phyloP scores from a whole-genome alignment of 2,113 vertebrate species.

The Todiramphus chloris region DNA sequence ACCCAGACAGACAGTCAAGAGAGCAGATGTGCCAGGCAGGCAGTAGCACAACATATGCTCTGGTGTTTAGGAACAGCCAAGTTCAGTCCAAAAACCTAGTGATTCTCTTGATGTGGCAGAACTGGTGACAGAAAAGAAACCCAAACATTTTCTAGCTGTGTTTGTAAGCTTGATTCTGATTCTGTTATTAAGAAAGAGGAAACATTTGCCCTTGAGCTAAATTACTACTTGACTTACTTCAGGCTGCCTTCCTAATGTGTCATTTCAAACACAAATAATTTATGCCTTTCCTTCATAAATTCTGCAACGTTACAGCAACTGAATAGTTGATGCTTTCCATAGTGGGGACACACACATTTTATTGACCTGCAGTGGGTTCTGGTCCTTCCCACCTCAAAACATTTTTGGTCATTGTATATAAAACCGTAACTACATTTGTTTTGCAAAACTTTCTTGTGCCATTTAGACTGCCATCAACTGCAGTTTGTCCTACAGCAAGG shows the following conservation, averaged over 20 bases:
- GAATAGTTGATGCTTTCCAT: background rate
- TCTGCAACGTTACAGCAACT: background rate
- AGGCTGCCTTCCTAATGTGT: background rate
- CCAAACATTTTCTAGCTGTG: background rate
- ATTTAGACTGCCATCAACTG: background rate
- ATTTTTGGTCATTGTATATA: background rate
- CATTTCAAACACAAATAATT: background rate
- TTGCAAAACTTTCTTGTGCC: background rate
- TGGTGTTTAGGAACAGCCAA: background rate
- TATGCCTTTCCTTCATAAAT: background rate
- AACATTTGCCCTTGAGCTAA: background rate
- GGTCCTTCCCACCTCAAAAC: background rate
- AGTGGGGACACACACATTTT: accelerated
- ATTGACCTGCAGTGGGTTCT: background rate
- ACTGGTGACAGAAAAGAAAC: background rate
- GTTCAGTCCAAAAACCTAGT: background rate
- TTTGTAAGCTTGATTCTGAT: background rate
- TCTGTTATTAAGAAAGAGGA: background rate
- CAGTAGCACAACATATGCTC: background rate
- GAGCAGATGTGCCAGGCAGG: background rate
- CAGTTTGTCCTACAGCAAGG: background rate
- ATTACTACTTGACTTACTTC: background rate
- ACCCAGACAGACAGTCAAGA: background rate
- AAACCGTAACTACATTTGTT: background rate
- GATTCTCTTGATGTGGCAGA: background rate